Base-by-base conservation (phyloP, 2,888 invertebrate genomes). In the Phasia obesa region DNA sequence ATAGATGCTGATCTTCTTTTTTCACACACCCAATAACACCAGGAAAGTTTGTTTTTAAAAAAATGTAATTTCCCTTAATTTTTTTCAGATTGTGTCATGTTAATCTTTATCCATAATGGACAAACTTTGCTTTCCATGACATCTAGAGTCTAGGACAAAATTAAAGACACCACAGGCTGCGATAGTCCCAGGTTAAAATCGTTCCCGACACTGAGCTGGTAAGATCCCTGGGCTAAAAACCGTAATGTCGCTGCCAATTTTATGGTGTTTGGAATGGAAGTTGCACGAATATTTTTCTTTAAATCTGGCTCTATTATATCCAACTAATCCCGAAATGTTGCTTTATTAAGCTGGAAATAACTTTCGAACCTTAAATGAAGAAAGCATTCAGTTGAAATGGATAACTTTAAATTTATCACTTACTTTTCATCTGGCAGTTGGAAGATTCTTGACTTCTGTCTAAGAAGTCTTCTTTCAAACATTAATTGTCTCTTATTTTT, bases 1-100 rank as follows among this genome's bases (percentile, higher is more conserved):
- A 65, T 17, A 65, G 15, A 51, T 53, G 49, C 23, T 65, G 65
- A 21, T 53, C 35, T 35, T 53, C 55, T 23, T 55, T 55, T 27
- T 55, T 27, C n/a, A 53, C 55, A 42, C 55, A 69, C 0, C 65
- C 65, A 38, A 51, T 51, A 35, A 35, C 35, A 38, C 23, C 65
- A 19, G 65, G 53, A 51, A 65, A 65, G 3, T 31, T 17, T 3
- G 27, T 38, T 65, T 51, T 53, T 21, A 6, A 38, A 53, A 51
- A 65, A 65, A 23, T 51, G 1, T 25, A 65, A 15, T 21, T 65
- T 65, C 4, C 51, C 35, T n/a, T n/a, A n/a, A n/a, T n/a, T n/a
- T n/a, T n/a, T n/a, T n/a, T n/a, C n/a, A n/a, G n/a, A n/a, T n/a
- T n/a, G n/a, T n/a, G n/a, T n/a, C 67, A 65, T 53, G 27, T 51